Evolutionary conservation across 2,797 vertebrate species (phyloP).

Genomic region (Emys orbicularis): DNA sequence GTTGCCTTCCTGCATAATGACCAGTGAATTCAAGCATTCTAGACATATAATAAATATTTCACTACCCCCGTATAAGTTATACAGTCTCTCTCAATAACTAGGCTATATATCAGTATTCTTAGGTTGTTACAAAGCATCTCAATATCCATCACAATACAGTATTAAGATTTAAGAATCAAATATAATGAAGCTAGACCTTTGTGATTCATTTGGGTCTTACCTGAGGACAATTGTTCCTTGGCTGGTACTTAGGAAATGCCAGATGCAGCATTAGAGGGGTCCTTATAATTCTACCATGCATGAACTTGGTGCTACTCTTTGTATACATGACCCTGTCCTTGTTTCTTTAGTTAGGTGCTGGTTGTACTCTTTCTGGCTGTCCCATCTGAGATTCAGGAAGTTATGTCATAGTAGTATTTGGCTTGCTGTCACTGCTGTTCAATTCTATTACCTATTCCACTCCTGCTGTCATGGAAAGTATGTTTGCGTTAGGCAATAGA

Average conservation of each 20-base stretch:
- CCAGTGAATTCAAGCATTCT: neutral
- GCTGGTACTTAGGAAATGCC: neutral
- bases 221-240: neutral
- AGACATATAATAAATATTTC: neutral
- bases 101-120: constrained; percentile 36
- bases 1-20: neutral
- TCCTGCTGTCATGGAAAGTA: no score
- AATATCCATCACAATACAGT: neutral
- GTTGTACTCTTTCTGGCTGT: neutral
- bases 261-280: constrained; percentile 2
- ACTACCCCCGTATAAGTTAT: constrained; percentile 47
- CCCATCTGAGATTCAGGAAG: neutral
- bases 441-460: no score
- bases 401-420: neutral
- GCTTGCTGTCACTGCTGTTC: no score
- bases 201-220: neutral
- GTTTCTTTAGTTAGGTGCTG: neutral
- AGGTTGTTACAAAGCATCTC: constrained; percentile 29
- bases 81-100: constrained; percentile 45
- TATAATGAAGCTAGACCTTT: neutral
- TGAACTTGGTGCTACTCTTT: neutral
- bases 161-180: neutral
- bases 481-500: no score
- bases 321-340: neutral
- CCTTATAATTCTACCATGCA: neutral